Evolutionary conservation across 2,797 vertebrate genomes (phyloP), one percentile per base, ranked within the genome.

Genomic region (Amblyopsis hoosieri): DNA sequence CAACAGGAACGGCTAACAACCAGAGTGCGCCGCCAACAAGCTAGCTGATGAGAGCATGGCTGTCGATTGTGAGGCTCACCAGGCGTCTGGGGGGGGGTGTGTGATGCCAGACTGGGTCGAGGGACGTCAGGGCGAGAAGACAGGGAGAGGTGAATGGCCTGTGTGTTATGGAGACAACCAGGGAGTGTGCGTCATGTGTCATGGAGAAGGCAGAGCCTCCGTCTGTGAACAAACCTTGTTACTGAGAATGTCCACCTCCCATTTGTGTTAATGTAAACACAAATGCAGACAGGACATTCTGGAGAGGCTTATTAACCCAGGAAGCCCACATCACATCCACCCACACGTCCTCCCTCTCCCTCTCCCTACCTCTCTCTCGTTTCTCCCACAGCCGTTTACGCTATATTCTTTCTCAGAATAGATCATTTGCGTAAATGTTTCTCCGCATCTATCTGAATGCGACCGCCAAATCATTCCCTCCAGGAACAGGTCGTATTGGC

Each of bases 401-500:
- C n/a, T 37, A 8, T 66, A 17, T 75, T 45, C 60, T 61, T 62
- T 62, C 64, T 66, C 65, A 65, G 13, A 48, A 33, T 53, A 46
- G 59, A 60, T 52, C 51, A 67, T 71, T 50, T 72, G 54, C 62
- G 47, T 42, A 57, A 60, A 83, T 80, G 60, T 73, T 78, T 50
- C 58, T 76, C 74, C 78, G 74, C 37, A 67, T 77, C 65, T 52
- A 72, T 73, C 48, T 1, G 75, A 74, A 63, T 69, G 67, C 37
- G 13, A 74, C 71, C 81, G 79, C 67, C 64, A 52, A 65, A 65
- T 71, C 67, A 60, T 72, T 60, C 75, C 78, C 74, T 85, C 83
- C 83, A 86, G 79, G 81, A 79, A 80, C 76, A 66, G 67, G 75
- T 83, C 75, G 85, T 82, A 82, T 81, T 84, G 87, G 88, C 77